A percentile compares a stretch with the other conserved stretches of the same genome.
Evolutionary conservation across 2,113 vertebrate genomes (phyloP).

Genomic region (Probosciger aterrimus): DNA sequence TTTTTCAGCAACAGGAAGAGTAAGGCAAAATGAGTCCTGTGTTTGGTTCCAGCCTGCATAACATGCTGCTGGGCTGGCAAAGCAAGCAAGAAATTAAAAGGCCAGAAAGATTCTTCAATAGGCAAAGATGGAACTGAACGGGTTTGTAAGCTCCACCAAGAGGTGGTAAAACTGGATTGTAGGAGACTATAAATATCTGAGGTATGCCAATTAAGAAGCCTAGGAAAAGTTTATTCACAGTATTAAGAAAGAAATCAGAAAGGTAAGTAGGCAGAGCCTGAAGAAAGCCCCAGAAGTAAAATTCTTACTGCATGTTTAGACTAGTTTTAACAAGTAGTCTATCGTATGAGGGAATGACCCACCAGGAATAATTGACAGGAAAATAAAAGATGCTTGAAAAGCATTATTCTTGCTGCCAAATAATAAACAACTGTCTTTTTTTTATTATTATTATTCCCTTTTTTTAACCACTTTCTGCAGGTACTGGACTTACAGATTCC

Average conservation of each 20-base stretch:
- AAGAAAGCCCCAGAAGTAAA: conserved; percentile 6
- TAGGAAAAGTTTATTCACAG: not conserved
- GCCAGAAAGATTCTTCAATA: not conserved
- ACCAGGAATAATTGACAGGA: not conserved
- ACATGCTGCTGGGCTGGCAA: not conserved
- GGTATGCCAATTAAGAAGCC: not conserved
- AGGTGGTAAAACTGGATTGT: not conserved
- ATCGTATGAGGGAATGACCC: not conserved
- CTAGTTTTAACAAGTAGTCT: not conserved
- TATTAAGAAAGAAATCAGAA: conserved; percentile 1
- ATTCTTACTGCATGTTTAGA: not conserved
- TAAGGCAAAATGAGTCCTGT: not conserved
- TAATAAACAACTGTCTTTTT: not conserved
- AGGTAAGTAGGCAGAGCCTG: not conserved
- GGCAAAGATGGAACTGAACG: not conserved
- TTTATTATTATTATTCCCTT: not conserved
- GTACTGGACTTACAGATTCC: not conserved
- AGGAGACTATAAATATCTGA: not conserved
- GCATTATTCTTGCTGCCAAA: not conserved
- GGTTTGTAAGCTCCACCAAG: not conserved
- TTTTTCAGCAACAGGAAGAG: not conserved
- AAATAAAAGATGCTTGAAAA: not conserved
- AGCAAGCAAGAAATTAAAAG: not conserved
- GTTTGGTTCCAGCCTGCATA: not conserved
- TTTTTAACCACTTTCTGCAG: not conserved